These are phyloP conservation scores for Haemorhous mexicanus DNA, from an alignment of 2,113 vertebrate genomes.

Conservation along the genomic window DNA sequence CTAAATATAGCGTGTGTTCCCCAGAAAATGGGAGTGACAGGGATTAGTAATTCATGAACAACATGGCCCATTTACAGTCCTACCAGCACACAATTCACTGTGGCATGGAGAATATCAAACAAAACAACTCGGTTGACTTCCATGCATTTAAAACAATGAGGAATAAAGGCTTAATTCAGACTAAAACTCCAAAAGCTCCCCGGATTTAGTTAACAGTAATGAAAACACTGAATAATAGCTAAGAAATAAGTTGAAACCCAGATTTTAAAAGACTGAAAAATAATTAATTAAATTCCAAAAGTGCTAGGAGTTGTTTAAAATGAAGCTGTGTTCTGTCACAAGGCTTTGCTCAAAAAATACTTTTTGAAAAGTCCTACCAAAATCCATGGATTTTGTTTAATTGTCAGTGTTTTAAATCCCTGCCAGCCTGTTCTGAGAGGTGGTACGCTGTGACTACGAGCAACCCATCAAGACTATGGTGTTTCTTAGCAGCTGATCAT, in stretches of 20 bases:
- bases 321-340: not conserved
- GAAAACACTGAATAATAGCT: slow-evolving; percentile 30
- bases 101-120: slow-evolving; percentile 50
- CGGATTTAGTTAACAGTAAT: not conserved
- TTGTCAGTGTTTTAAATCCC: not conserved
- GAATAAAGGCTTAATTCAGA: not conserved
- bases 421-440: not conserved
- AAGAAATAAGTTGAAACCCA: not conserved
- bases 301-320: not conserved
- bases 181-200: not conserved
- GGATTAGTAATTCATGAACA: slow-evolving; percentile 66
- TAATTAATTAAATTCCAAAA: not conserved
- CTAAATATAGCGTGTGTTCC: slow-evolving; percentile 30
- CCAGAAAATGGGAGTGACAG: slow-evolving; percentile 45
- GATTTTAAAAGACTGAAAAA: not conserved
- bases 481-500: not conserved
- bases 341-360: not conserved
- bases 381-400: not conserved
- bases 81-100: slow-evolving; percentile 17
- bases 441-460: rapidly evolving
- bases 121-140: not conserved
- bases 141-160: slow-evolving; percentile 44
- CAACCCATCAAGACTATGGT: rapidly evolving
- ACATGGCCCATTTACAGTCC: slow-evolving; percentile 49
- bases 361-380: not conserved